These are phyloP conservation scores for Sus cebifrons DNA, from an alignment of 2,797 vertebrate species.

Conservation along the genomic window DNA sequence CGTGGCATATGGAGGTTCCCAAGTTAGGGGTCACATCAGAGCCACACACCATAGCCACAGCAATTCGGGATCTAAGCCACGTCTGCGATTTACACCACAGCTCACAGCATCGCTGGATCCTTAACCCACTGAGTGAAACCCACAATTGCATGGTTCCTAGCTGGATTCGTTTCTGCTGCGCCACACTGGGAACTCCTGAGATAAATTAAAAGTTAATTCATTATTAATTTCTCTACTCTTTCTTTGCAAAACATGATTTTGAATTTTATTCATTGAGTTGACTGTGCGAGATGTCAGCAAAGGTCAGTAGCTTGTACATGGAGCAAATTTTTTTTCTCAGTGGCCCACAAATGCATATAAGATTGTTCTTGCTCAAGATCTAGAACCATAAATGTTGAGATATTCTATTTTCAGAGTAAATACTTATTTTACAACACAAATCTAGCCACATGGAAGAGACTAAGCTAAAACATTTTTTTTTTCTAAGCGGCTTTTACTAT, in stretches of 20 bases:
- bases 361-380: background rate
- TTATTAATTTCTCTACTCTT: background rate
- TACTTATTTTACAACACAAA: background rate
- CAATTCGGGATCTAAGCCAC: too few species aligned
- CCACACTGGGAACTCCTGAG: too few species aligned
- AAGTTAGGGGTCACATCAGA: too few species aligned
- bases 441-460: background rate
- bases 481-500: background rate
- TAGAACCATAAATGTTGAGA: background rate
- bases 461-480: background rate
- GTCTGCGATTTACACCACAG: too few species aligned
- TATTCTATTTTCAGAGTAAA: background rate
- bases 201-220: conserved; percentile 8
- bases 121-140: too few species aligned
- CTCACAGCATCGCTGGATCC: too few species aligned
- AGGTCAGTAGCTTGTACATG: background rate
- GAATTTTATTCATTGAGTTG: background rate
- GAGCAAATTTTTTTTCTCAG: background rate
- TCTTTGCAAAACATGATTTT: background rate
- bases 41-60: too few species aligned
- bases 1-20: too few species aligned
- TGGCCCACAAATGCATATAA: fast-evolving
- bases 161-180: too few species aligned
- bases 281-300: background rate
- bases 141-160: too few species aligned